phyloP scores from a whole-genome alignment of 1,140 invertebrate species.

The Sycophaga agraensis region DNA sequence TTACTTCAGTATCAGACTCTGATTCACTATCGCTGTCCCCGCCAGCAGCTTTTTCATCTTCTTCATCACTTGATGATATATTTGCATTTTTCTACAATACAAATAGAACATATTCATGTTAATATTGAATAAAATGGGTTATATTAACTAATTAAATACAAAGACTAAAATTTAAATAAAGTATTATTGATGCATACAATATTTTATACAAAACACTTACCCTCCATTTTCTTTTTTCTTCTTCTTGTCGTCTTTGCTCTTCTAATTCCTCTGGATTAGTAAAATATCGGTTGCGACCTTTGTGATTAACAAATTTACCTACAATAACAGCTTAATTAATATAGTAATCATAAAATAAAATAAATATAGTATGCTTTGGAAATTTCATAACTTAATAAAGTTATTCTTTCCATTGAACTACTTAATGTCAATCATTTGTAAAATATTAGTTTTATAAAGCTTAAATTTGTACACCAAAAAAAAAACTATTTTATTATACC shows the following conservation, averaged over 20 bases:
- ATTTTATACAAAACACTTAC: no score
- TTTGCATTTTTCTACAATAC: constrained; percentile 59
- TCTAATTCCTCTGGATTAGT: constrained; percentile 92
- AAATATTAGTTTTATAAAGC: not conserved
- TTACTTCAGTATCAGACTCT: constrained; percentile 57
- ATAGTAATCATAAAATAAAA: not conserved
- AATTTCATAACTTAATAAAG: not conserved
- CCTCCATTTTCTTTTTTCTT: constrained; percentile 70
- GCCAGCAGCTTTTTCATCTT: constrained; percentile 62
- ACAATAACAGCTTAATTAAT: constrained; percentile 28
- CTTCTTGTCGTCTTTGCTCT: constrained; percentile 77
- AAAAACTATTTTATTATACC: not conserved
- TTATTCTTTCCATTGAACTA: no score
- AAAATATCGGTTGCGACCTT: constrained; percentile 88
- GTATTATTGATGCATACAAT: constrained; percentile 30
- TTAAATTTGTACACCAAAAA: not conserved
- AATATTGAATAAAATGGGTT: not conserved
- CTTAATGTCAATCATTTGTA: no score
- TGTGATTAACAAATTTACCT: constrained; percentile 89
- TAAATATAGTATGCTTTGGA: not conserved
- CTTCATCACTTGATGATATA: constrained; percentile 63
- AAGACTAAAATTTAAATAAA: constrained; percentile 4
- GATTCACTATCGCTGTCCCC: constrained; percentile 66
- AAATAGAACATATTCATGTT: constrained; percentile 3
- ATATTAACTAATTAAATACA: not conserved